Conservation (phyloP, 2,113 vertebrate genomes). For the Apodemus sylvaticus region DNA sequence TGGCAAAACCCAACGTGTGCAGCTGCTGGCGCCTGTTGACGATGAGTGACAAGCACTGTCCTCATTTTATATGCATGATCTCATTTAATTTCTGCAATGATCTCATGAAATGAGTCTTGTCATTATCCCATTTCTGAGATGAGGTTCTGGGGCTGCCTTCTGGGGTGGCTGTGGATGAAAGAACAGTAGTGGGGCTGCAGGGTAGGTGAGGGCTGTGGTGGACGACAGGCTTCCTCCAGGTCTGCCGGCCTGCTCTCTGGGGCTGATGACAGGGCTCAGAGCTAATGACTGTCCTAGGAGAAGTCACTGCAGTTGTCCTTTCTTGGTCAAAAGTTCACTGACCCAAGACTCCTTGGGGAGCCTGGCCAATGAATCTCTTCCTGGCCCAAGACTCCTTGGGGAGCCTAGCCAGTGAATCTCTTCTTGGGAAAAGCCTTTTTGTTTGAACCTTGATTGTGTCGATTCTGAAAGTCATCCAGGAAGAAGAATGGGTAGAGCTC, state of each 20-base stretch:
- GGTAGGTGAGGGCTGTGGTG: background rate
- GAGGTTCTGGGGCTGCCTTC: background rate
- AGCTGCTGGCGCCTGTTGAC: background rate
- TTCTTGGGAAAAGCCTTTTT: background rate
- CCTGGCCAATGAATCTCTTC: background rate
- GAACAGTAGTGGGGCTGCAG: no score
- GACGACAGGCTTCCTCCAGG: rapidly evolving
- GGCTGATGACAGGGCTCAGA: background rate
- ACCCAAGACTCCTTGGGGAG: background rate
- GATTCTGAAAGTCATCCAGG: background rate
- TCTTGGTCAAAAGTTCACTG: background rate
- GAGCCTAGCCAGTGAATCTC: background rate
- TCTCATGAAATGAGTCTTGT: conserved; percentile 6
- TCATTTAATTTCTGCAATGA: conserved; percentile 1
- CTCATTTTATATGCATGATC: background rate
- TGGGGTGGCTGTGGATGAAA: no score
- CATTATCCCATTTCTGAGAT: conserved; percentile 3
- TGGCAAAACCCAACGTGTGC: background rate
- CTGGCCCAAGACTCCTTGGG: background rate
- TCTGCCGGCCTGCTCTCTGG: background rate
- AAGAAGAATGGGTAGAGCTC: background rate
- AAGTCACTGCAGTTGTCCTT: background rate
- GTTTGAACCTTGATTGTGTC: background rate
- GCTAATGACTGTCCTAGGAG: background rate
- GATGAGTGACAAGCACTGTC: background rate